Evolutionary conservation across 64 coral and sea anemone species (phyloP).

Genomic region (Pocillopora damicornis): DNA sequence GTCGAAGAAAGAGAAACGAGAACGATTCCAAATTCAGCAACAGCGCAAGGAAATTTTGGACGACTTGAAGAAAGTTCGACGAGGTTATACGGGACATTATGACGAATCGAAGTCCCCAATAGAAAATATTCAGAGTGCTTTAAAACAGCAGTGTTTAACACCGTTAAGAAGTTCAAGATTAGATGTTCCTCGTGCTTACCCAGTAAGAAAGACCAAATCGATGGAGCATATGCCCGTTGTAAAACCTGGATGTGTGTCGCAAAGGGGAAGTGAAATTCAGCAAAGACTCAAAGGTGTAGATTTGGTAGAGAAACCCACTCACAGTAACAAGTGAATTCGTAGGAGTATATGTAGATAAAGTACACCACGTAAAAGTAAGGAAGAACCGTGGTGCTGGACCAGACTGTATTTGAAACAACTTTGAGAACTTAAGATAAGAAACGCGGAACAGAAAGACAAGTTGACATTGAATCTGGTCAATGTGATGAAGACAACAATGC

Average conservation of each 20-base stretch:
- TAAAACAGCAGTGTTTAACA: slow-evolving; percentile 35
- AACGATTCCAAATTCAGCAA: slow-evolving; percentile 34
- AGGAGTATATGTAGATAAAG: background rate
- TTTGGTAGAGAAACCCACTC: background rate
- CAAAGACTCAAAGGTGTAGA: background rate
- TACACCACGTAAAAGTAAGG: background rate
- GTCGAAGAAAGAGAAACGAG: slow-evolving; percentile 55
- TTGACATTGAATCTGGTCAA: background rate
- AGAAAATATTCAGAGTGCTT: slow-evolving; percentile 64
- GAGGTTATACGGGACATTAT: slow-evolving; percentile 54
- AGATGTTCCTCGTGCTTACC: slow-evolving; percentile 16
- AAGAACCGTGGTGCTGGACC: background rate
- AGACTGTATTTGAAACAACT: background rate
- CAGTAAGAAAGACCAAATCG: slow-evolving; percentile 50
- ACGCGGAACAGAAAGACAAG: background rate
- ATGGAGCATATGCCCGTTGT: slow-evolving; percentile 20
- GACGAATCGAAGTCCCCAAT: slow-evolving; percentile 67
- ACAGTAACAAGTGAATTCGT: background rate
- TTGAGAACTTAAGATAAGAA: background rate
- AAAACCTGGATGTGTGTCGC: background rate
- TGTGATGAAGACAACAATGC: background rate
- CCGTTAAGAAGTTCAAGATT: slow-evolving; percentile 37
- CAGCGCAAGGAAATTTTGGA: slow-evolving; percentile 63
- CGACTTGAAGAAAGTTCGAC: slow-evolving; percentile 50
- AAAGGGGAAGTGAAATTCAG: background rate